Evolutionary conservation across 2,888 invertebrate genomes (phyloP).

Genomic region (Campoplex nolae): DNA sequence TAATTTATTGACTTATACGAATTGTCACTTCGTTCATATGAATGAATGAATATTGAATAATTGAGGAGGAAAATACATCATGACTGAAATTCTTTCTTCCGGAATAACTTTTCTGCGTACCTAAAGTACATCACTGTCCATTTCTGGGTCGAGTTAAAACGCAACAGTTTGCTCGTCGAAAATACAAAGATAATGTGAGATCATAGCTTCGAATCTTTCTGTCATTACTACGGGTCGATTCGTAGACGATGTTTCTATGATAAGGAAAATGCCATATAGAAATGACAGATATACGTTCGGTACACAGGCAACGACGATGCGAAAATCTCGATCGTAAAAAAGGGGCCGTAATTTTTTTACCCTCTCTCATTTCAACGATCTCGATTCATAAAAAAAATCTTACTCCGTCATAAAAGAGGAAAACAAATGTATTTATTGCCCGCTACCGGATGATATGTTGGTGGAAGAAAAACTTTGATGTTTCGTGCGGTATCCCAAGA

Average conservation of each 20-base stretch:
- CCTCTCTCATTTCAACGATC: not conserved
- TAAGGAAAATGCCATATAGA: not conserved
- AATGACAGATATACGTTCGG: not conserved
- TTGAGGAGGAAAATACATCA: not conserved
- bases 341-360: not conserved
- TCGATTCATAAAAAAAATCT: not conserved
- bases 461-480: not conserved
- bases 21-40: not conserved
- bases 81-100: not conserved
- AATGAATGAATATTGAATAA: not conserved
- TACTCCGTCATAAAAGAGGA: not conserved
- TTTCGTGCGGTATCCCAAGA: too few species aligned
- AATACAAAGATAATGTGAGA: not conserved
- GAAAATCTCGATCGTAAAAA: not conserved
- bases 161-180: conserved; percentile 10
- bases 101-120: not conserved
- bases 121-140: not conserved
- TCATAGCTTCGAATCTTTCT: not conserved
- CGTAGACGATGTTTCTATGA: not conserved
- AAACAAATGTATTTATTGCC: not conserved
- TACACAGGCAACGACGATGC: not conserved
- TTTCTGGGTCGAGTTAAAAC: conserved; percentile 5
- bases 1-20: conserved; percentile 30
- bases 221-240: conserved; percentile 1
- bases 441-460: not conserved